phyloP scores from a whole-genome alignment of 1,140 invertebrate genomes.

The Megathymus violae region DNA sequence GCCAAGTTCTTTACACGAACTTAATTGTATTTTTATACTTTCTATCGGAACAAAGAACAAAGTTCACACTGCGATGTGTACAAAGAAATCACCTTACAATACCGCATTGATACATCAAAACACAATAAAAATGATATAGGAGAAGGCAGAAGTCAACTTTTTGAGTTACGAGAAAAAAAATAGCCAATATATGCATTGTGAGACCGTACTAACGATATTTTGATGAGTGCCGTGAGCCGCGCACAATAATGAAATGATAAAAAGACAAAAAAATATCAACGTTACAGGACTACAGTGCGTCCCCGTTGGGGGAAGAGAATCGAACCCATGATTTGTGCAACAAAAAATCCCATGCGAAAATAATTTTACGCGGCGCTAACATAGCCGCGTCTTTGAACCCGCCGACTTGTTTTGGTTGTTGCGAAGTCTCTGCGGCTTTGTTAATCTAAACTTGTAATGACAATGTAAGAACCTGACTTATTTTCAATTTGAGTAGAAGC shows the following conservation, averaged over 20 bases:
- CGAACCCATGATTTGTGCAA: neutral
- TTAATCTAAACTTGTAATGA: neutral
- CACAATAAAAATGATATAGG: slow-evolving; percentile 59
- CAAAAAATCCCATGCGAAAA: slow-evolving; percentile 22
- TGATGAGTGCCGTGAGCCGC: slow-evolving; percentile 61
- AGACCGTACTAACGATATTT: slow-evolving; percentile 70
- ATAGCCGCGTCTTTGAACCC: slow-evolving; percentile 14
- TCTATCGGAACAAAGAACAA: slow-evolving; percentile 16
- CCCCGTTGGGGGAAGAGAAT: slow-evolving; percentile 5
- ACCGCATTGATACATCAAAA: slow-evolving; percentile 65
- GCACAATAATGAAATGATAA: slow-evolving; percentile 68
- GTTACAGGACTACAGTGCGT: slow-evolving; percentile 19
- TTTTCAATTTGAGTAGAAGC: too few relatives aligned
- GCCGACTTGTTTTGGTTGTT: slow-evolving; percentile 4
- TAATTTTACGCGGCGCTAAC: slow-evolving; percentile 26
- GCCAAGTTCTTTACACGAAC: slow-evolving; percentile 12
- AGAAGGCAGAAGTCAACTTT: slow-evolving; percentile 51
- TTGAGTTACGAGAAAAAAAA: slow-evolving; percentile 78
- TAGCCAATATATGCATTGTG: slow-evolving; percentile 65
- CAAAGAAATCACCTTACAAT: slow-evolving; percentile 52
- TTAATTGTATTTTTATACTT: slow-evolving; percentile 25
- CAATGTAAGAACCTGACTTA: too few relatives aligned
- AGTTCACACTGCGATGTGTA: slow-evolving; percentile 46
- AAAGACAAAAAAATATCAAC: slow-evolving; percentile 45
- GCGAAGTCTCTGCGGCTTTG: neutral